Percentiles rank a stretch among this genome's conserved stretches.
Evolutionary conservation across 2,888 invertebrate species (phyloP).

Genomic region (Euspilapteryx auroguttella): DNA sequence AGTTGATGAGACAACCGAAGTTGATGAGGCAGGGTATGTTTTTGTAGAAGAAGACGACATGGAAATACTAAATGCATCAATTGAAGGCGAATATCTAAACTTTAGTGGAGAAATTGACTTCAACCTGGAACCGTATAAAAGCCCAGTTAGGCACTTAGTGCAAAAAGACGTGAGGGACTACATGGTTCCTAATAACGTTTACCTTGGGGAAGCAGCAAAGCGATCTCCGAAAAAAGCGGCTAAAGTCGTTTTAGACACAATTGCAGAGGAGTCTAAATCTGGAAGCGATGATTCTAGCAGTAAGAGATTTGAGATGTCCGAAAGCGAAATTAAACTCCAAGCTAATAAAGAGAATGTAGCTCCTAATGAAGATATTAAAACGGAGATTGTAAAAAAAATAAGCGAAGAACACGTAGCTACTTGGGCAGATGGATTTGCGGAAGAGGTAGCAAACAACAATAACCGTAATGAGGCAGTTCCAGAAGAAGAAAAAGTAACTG

Average conservation of each 20-base stretch:
- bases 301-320: conserved; percentile 10
- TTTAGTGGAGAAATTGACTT: conserved; percentile 37
- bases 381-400: neutral
- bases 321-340: too few species aligned
- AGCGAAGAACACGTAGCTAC: neutral
- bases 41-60: conserved; percentile 6
- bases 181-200: conserved; percentile 43
- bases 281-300: conserved; percentile 32
- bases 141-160: conserved; percentile 44
- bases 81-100: conserved; percentile 42
- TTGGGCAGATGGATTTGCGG: too few species aligned
- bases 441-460: too few species aligned
- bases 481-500: neutral
- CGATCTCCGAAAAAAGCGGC: conserved; percentile 16
- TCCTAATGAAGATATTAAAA: neutral
- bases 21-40: too few species aligned
- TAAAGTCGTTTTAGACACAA: conserved; percentile 33
- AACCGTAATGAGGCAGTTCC: neutral
- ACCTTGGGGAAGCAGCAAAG: conserved; percentile 34
- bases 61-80: conserved; percentile 17
- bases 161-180: conserved; percentile 52
- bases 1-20: too few species aligned
- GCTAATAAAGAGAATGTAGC: neutral
- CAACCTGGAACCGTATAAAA: conserved; percentile 33
- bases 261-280: conserved; percentile 48